These are phyloP conservation scores for Embidobia sp. DNA, from an alignment of 2,888 invertebrate genomes.

Conservation along the genomic window DNA sequence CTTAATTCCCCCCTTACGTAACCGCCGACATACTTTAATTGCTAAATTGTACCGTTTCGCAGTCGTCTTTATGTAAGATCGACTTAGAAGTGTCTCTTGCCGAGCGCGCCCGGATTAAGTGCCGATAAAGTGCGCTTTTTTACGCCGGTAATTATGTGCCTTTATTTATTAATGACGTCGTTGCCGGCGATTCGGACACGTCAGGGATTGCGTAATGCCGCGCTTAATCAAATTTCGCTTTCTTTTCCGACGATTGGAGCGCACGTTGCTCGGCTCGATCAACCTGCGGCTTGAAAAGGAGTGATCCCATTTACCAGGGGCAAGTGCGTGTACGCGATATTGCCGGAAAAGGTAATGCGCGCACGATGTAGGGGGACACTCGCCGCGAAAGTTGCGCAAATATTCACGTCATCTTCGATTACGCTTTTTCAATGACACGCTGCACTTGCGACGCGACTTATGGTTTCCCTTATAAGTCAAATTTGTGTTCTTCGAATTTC, in stretches of 20 bases:
- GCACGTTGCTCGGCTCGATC: too few relatives aligned
- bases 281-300: conserved; percentile 48
- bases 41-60: conserved; percentile 19
- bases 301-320: conserved; percentile 56
- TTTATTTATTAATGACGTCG: too few relatives aligned
- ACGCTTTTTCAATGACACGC: conserved; percentile 24
- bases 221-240: conserved; percentile 34
- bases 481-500: too few relatives aligned
- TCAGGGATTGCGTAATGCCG: conserved; percentile 11
- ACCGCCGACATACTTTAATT: conserved; percentile 29
- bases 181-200: not conserved
- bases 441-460: conserved; percentile 6
- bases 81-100: not conserved
- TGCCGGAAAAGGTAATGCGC: conserved; percentile 49
- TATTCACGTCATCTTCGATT: conserved; percentile 29
- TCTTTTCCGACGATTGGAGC: conserved; percentile 16
- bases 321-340: conserved; percentile 51
- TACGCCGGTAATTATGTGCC: too few relatives aligned
- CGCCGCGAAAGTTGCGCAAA: conserved; percentile 15
- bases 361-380: conserved; percentile 42
- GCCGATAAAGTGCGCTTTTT: not conserved
- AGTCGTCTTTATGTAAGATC: conserved; percentile 11
- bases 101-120: too few relatives aligned
- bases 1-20: conserved; percentile 24
- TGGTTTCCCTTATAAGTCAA: too few relatives aligned